Base-by-base conservation (phyloP, 1,140 invertebrate genomes). In the Mesaphorura yosii region DNA sequence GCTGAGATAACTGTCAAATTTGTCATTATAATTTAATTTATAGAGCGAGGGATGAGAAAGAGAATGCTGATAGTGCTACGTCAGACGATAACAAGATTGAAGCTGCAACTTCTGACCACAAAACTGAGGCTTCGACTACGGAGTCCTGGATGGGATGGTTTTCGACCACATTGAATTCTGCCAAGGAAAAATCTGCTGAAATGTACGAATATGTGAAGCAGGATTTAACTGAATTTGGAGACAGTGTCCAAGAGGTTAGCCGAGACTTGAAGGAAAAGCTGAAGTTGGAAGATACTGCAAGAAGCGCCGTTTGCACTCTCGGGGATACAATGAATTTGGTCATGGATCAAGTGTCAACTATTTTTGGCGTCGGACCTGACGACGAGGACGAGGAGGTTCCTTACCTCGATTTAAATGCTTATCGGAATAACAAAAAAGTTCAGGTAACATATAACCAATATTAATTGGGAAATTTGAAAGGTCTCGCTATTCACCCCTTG, bases 151-250 rank as follows among this genome's bases (percentile, higher is more conserved):
- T 41, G 29, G 53, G 57, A 1, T 62, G 60, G 60, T 56, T 62
- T 27, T 37, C 48, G 3, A 57, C 39, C 19, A 52, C 53, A 7
- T 49, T 62, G 2, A 26, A 25, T 15, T 38, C 39, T 5, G 60
- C 57, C 7, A 59, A 55, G 42, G 51, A 54, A 39, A 59, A 57
- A 31, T 57, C 57, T 6, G 42, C 28, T 19, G 60, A 63, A 41
- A 59, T 63, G 60, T 57, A 53, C 27, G 40, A 63, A 14, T 63
- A 59, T 55, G 52, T 63, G 52, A 59, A 59, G 20, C 60, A 63
- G 42, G 60, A 63, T 38, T 48, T 63, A 20, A 29, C 51, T 4
- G 60, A 63, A 48, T 63, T 63, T 44, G 48, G 49, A 19, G 60
- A 59, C 15, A 59, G 54, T 15, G 51, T 63, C 2, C 40, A 55